A percentile compares a stretch with the other conserved stretches of the same genome.
Evolutionary conservation across 1,140 invertebrate species (phyloP).

Genomic region (Akabosia matsudoensis): DNA sequence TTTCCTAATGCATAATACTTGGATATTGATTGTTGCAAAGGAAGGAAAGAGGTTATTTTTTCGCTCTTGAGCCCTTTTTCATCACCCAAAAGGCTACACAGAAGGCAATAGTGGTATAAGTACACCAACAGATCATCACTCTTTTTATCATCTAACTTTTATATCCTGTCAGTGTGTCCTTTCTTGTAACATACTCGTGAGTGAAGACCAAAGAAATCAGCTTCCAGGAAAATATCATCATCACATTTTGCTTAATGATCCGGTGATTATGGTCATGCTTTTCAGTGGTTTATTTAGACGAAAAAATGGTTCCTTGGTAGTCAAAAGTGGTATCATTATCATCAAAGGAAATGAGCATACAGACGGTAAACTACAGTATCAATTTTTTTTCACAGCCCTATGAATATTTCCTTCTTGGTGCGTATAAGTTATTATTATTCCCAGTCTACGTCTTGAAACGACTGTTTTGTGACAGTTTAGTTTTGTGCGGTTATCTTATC

Average conservation of each 20-base stretch:
- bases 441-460: too few relatives aligned
- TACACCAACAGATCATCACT: not conserved
- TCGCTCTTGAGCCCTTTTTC: not conserved
- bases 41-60: conserved; percentile 16
- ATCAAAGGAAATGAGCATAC: not conserved
- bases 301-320: too few relatives aligned
- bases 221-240: conserved; percentile 16
- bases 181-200: not conserved
- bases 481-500: too few relatives aligned
- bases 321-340: too few relatives aligned
- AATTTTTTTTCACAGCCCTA: not conserved
- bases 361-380: not conserved
- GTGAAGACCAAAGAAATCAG: conserved; percentile 1
- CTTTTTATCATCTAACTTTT: not conserved
- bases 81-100: too few relatives aligned
- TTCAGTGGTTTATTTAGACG: too few relatives aligned
- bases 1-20: not conserved
- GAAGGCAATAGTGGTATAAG: too few relatives aligned
- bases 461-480: too few relatives aligned
- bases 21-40: not conserved
- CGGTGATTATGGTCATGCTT: conserved; percentile 38
- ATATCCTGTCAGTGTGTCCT: not conserved
- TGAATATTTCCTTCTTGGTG: not conserved
- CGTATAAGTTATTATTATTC: not conserved
- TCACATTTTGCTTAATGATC: conserved; percentile 42